These are phyloP conservation scores for Athrips mouffetella DNA, from an alignment of 2,888 invertebrate species.

Conservation along the genomic window DNA sequence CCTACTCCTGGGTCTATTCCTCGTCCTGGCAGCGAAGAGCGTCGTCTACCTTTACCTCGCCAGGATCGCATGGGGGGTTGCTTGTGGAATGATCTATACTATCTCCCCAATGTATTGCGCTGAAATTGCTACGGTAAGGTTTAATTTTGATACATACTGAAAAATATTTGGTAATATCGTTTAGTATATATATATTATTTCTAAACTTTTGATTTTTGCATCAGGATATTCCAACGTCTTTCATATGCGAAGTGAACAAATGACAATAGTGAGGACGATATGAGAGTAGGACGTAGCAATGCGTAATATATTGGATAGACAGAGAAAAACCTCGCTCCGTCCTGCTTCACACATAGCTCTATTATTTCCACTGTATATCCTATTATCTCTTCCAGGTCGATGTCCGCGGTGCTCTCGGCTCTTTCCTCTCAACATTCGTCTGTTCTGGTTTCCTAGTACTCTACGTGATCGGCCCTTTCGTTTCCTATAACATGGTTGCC, in stretches of 20 bases:
- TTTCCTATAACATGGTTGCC: conserved; percentile 81
- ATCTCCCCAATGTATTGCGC: conserved; percentile 91
- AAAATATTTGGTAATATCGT: too few relatives aligned
- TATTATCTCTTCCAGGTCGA: conserved; percentile 78
- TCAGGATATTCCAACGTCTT: neutral
- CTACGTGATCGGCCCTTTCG: conserved; percentile 85
- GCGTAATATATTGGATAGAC: too few relatives aligned
- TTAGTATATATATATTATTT: too few relatives aligned
- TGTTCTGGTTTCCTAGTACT: conserved; percentile 83
- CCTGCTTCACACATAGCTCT: neutral
- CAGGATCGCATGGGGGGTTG: conserved; percentile 79
- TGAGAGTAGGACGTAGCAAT: too few relatives aligned
- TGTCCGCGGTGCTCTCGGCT: conserved; percentile 88
- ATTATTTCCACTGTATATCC: neutral
- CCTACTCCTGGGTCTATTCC: conserved; percentile 82
- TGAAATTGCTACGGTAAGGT: conserved; percentile 87
- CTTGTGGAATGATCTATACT: conserved; percentile 83
- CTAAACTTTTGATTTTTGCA: neutral
- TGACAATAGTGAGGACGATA: too few relatives aligned
- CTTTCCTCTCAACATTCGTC: conserved; percentile 87
- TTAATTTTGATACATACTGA: too few relatives aligned
- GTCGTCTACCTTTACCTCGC: conserved; percentile 75
- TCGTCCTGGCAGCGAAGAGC: conserved; percentile 76
- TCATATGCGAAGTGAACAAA: neutral
- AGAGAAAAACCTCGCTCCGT: too few relatives aligned